Evolutionary conservation across 2,113 vertebrate species (phyloP), one percentile per base, ranked within the genome.

Genomic region (Uria lomvia): DNA sequence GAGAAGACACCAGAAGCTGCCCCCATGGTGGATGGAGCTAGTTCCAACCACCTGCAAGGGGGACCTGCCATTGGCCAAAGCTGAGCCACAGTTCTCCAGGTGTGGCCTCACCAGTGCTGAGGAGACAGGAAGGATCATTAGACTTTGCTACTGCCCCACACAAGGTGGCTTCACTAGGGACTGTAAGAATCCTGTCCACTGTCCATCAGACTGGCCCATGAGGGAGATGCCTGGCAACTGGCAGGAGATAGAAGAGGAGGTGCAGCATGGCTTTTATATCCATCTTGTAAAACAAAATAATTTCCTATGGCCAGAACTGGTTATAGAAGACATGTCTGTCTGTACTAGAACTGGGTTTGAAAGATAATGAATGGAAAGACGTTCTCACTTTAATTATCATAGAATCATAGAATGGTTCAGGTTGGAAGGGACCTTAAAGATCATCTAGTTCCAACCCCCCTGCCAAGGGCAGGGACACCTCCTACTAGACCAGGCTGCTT

Each of bases 1-100:
- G 34, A 53, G 45, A 24, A 60, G 53, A n/a, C 15, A 36, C 15
- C 22, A 24, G 45, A 29, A 68, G 29, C 19, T 47, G 38, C 29
- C 10, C 17, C 45, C 10, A 2, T 32, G 38, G 18, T 1, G 4
- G 71, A 47, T 0, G 1, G 15, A 53, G 32, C 27, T 20, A 8
- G 13, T n/a, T 53, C 29, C 19, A 83, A 34, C 4, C 0, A 1
- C 30, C 40, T 55, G 49, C 24, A 29, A 11, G 23, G 55, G 5
- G 23, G 29, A 68, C 23, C 20, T 21, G 23, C 34, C 2, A 3
- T 55, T 70, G 43, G 23, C 59, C 50, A 24, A 38, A 65, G 56
- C 63, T 58, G 17, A 71, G 36, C 23, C 22, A 29, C 27, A 21
- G 14, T 6, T 74, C 45, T 86, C 24, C 53, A 77, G 27, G 30